Conservation (phyloP, 2,797 vertebrate genomes). For the Mormyrops boulengeri region DNA sequence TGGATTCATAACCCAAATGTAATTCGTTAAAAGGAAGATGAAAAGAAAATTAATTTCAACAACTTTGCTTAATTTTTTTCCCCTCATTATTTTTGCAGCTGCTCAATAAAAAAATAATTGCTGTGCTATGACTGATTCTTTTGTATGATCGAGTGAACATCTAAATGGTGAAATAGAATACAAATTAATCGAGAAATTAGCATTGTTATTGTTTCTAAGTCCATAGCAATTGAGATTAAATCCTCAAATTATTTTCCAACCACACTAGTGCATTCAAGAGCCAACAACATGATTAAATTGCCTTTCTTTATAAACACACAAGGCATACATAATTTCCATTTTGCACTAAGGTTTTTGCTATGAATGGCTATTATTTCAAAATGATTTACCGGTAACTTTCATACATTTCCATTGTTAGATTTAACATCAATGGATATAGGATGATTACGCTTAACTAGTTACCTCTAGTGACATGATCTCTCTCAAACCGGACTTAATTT, state of each 20-base stretch:
- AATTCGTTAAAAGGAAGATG: background rate
- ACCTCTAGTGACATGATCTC: background rate
- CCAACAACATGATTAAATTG: background rate
- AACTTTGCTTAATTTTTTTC: background rate
- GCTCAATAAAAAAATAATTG: conserved; percentile 10
- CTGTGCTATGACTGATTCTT: background rate
- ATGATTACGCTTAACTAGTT: background rate
- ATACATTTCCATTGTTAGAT: background rate
- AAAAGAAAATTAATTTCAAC: conserved; percentile 1
- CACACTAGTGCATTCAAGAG: background rate
- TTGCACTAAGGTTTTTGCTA: background rate
- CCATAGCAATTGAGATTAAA: background rate
- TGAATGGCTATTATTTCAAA: background rate
- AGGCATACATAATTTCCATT: background rate
- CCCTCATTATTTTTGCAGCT: background rate
- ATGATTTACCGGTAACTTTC: background rate
- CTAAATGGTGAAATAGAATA: background rate
- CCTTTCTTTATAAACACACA: background rate
- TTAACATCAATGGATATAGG: background rate
- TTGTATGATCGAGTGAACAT: background rate
- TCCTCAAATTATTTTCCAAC: background rate
- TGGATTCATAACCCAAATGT: conserved; percentile 4
- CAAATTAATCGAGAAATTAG: background rate
- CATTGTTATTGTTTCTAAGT: background rate
- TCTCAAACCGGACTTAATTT: background rate